A percentile compares a stretch with the other conserved stretches of the same genome.
These are phyloP conservation scores for Sebastes alutus DNA, from an alignment of 2,797 vertebrate genomes.

Conservation along the genomic window DNA sequence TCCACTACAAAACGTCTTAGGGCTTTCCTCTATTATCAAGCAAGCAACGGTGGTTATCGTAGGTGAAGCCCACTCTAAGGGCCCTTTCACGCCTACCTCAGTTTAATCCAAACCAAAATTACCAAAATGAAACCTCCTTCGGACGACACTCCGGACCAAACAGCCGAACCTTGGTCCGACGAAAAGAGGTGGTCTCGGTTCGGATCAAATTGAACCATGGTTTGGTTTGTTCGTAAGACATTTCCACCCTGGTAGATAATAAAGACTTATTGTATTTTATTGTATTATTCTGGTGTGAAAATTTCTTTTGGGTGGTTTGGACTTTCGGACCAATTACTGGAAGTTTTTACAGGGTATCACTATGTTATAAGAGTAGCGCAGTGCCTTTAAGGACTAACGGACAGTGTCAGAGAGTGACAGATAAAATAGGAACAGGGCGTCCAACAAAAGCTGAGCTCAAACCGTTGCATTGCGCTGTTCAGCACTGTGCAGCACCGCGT, in stretches of 20 bases:
- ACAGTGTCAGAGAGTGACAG: no score
- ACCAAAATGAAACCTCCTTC: not conserved
- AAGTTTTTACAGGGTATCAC: not conserved
- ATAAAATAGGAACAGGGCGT: no score
- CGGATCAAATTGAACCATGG: not conserved
- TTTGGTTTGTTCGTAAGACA: no score
- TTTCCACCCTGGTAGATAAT: no score
- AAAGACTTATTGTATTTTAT: not conserved
- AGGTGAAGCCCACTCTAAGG: not conserved
- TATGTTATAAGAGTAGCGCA: no score
- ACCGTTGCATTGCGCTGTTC: no score
- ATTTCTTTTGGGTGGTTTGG: not conserved
- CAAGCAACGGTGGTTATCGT: not conserved
- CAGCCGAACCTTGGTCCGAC: not conserved
- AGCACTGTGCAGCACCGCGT: no score
- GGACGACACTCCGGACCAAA: not conserved
- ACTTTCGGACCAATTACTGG: not conserved
- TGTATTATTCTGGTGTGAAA: no score
- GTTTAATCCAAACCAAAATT: not conserved
- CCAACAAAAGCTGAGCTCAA: no score
- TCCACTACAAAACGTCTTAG: not conserved
- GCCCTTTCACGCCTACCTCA: not conserved
- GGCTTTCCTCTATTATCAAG: not conserved
- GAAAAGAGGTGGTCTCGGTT: not conserved
- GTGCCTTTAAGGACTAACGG: no score